Conservation (phyloP, 2,113 vertebrate species). For the Eretmochelys imbricata region DNA sequence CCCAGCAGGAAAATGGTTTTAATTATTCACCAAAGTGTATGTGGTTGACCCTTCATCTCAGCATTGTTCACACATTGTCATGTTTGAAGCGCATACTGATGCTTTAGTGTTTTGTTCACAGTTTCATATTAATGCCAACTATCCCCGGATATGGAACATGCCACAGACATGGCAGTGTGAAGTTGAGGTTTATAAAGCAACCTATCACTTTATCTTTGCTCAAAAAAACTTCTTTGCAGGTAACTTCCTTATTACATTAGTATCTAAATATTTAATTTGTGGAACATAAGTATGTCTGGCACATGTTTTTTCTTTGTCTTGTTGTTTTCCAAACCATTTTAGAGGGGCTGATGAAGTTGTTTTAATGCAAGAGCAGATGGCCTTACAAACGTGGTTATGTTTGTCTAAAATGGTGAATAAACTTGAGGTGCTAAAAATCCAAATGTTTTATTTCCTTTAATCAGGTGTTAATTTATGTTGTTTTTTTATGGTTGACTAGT, state of each 20-base stretch:
- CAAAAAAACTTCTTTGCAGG: constrained; percentile 99
- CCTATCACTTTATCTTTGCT: constrained; percentile 98
- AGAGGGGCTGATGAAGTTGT: not conserved
- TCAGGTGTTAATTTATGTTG: not conserved
- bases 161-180: constrained; percentile 98
- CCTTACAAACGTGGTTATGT: not conserved
- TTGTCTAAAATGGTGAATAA: not conserved
- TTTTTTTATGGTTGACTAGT: not conserved
- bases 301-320: not conserved
- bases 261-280: not conserved
- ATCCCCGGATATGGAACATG: constrained; percentile 97
- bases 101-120: constrained; percentile 70
- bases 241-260: constrained; percentile 60
- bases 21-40: constrained; percentile 60
- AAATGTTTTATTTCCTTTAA: not conserved
- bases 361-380: not conserved
- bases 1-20: constrained; percentile 64
- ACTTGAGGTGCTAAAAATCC: not conserved
- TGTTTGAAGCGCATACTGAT: constrained; percentile 41
- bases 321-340: not conserved
- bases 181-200: constrained; percentile 98
- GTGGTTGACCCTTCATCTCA: constrained; percentile 48
- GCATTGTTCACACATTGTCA: not conserved
- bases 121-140: constrained; percentile 97
- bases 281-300: not conserved